phyloP scores from a whole-genome alignment of 2,113 vertebrate species.

The Craseonycteris thonglongyai region DNA sequence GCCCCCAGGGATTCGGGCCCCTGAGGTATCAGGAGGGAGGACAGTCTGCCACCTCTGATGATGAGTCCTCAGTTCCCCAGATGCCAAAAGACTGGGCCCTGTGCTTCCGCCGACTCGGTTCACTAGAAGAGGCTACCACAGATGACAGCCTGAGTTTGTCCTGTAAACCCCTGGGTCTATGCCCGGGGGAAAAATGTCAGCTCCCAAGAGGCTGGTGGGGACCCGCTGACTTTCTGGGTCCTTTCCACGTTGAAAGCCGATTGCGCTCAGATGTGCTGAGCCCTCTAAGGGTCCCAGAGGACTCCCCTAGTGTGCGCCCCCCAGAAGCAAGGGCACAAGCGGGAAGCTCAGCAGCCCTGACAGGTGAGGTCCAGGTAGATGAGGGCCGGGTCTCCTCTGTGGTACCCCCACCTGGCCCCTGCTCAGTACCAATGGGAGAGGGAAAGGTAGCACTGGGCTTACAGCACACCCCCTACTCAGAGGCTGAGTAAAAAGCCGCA shows the following conservation, averaged over 20 bases:
- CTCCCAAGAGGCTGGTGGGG: not conserved
- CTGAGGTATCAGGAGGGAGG: not conserved
- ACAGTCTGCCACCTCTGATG: not conserved
- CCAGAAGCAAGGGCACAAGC: not conserved
- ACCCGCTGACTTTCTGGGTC: fast-evolving
- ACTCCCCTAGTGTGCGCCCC: not conserved
- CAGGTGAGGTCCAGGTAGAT: too few species aligned
- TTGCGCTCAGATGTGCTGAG: not conserved
- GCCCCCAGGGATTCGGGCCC: not conserved
- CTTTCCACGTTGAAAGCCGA: not conserved
- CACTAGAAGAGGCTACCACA: not conserved
- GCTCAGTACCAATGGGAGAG: not conserved
- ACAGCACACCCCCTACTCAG: not conserved
- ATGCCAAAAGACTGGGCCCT: not conserved
- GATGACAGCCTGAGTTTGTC: not conserved
- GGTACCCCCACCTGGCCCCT: too few species aligned
- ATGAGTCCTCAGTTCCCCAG: not conserved
- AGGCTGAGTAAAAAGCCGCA: not conserved
- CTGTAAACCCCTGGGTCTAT: not conserved
- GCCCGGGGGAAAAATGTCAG: not conserved
- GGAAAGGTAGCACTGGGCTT: not conserved
- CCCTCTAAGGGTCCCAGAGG: not conserved
- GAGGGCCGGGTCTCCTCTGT: not conserved
- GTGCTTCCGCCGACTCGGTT: not conserved
- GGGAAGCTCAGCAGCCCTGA: not conserved